Base-by-base conservation (phyloP, 2,113 vertebrate genomes). In the Campylorhamphus procurvoides region DNA sequence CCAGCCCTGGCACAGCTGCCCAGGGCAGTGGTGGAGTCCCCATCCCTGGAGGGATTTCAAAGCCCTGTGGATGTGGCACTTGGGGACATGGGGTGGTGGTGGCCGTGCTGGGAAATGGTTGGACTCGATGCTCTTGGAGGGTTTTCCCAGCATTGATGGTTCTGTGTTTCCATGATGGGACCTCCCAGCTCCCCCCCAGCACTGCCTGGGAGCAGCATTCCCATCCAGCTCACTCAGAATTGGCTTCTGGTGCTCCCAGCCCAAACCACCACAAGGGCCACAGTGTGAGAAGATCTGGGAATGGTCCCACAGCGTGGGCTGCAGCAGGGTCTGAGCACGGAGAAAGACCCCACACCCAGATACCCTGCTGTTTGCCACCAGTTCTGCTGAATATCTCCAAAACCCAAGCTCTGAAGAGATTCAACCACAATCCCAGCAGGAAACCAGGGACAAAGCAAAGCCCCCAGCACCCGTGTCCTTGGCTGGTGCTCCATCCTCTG, bases 211-310 rank as follows among this genome's bases (percentile, higher is more conserved):
- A 76, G 11, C 8, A 4, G 8, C 2, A 2, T 9, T 46, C 10
- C 0, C 5, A 29, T 18, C 53, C 77, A 63, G 17, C 29, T 37
- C 8, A 8, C 46, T 5, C 1, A 35, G 42, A 68, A 14, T 40
- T 25, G 4, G 49, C 37, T 50, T 33, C 42, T 10, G 50, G 39
- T 27, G 14, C 8, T 62, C 68, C 42, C 81, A 76, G 4, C 37
- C 33, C 52, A 6, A 25, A 7, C 2, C 7, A 7, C 29, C 3
- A 2, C 46, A 1, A 15, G 35, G 28, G 7, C 24, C 25, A 4
- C 0, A 6, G 52, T 39, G 33, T 9, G 52, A 39, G 39, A 17
- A 71, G 49, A 12, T 12, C 37, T 37, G 27, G 47, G 29, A 27
- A 24, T 2, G 11, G 15, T 28, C 56, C 28, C 35, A 7, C 55